Percentiles rank a stretch among this genome's conserved stretches.
These are phyloP conservation scores for Caenorhabditis sinica DNA, from an alignment of 2,888 invertebrate genomes.

Conservation along the genomic window DNA sequence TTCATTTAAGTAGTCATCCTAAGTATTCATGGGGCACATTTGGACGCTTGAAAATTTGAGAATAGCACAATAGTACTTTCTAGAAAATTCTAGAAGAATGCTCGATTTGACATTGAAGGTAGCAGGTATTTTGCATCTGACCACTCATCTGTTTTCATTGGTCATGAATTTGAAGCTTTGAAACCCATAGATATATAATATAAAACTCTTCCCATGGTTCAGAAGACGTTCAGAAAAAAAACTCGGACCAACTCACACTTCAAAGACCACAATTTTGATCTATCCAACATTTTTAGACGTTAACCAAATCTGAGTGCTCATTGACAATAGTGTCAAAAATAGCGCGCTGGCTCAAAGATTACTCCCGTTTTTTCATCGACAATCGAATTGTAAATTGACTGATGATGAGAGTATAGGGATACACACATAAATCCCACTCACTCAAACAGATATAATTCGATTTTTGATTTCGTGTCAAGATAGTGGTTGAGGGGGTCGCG, in stretches of 20 bases:
- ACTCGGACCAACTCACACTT: not conserved
- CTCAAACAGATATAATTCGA: conserved; percentile 60
- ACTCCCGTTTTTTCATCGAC: not conserved
- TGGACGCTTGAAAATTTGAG: too few species aligned
- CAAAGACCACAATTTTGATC: conserved; percentile 5
- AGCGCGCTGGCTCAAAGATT: conserved; percentile 35
- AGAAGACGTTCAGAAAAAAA: too few species aligned
- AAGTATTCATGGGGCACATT: too few species aligned
- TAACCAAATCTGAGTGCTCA: conserved; percentile 20
- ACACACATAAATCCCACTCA: conserved; percentile 6
- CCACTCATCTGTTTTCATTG: too few species aligned
- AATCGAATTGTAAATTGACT: conserved; percentile 38
- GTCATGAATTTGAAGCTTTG: too few species aligned
- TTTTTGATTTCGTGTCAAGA: conserved; percentile 63
- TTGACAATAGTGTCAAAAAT: conserved; percentile 34
- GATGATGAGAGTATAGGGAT: conserved; percentile 13
- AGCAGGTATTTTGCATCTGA: too few species aligned
- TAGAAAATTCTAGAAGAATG: too few species aligned
- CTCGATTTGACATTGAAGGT: too few species aligned
- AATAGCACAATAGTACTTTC: too few species aligned
- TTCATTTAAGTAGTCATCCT: too few species aligned
- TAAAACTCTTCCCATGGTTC: too few species aligned
- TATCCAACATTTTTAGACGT: conserved; percentile 4
- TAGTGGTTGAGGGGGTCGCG: conserved; percentile 41
- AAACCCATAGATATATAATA: too few species aligned